Percentiles rank a stretch among this genome's conserved stretches.
phyloP scores from a whole-genome alignment of 2,888 invertebrate genomes.

The Buathra laborator region DNA sequence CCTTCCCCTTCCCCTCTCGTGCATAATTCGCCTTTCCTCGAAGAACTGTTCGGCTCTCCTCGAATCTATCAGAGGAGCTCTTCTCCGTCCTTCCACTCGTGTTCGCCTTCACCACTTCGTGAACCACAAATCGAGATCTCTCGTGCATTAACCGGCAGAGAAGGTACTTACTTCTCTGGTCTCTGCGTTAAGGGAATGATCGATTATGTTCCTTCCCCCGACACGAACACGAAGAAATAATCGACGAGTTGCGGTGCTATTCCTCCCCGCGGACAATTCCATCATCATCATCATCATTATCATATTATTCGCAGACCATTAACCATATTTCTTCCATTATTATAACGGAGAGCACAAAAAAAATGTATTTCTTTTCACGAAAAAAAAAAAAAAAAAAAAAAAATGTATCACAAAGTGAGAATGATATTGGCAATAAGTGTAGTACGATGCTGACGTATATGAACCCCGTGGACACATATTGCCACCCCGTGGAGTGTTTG shows the following conservation, averaged over 20 bases:
- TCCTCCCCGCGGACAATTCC: background rate
- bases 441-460: conserved; percentile 17
- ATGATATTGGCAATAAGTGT: conserved; percentile 10
- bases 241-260: background rate
- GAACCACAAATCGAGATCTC: conserved; percentile 45
- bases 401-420: conserved; percentile 26
- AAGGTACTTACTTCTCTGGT: conserved; percentile 13
- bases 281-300: conserved; percentile 8
- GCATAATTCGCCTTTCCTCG: conserved; percentile 54
- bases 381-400: conserved; percentile 1
- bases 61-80: conserved; percentile 19
- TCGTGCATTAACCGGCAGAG: conserved; percentile 33
- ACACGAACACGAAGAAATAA: background rate
- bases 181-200: conserved; percentile 16
- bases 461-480: conserved; percentile 47
- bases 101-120: conserved; percentile 18
- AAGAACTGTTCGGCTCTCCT: conserved; percentile 28
- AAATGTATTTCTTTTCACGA: background rate
- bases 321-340: conserved; percentile 3
- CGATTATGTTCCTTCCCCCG: conserved; percentile 18
- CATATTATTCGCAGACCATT: background rate
- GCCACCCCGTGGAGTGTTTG: conserved; percentile 46
- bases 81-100: conserved; percentile 34
- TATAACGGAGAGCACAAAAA: background rate
- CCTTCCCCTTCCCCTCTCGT: conserved; percentile 47